A percentile compares a stretch with the other conserved stretches of the same genome.
These are phyloP conservation scores for Lacerta bilineata DNA, from an alignment of 2,797 vertebrate species.

Conservation along the genomic window DNA sequence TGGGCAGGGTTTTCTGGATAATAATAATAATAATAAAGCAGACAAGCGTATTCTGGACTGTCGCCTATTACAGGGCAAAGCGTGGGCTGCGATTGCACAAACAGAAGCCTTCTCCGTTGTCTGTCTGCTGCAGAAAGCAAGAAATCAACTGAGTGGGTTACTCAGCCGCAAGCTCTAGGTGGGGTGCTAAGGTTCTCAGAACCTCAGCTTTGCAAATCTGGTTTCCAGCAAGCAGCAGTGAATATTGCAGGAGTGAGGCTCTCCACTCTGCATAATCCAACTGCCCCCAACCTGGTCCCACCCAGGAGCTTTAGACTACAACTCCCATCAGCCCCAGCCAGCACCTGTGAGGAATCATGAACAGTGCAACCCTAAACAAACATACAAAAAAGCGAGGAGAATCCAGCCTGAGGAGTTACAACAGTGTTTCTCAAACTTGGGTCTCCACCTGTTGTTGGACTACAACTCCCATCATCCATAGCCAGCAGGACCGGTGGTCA, in stretches of 20 bases:
- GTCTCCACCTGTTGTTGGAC: too few species aligned
- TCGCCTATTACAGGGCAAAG: too few species aligned
- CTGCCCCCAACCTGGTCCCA: too few species aligned
- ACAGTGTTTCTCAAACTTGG: too few species aligned
- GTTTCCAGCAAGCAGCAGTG: background rate
- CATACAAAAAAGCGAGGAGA: background rate
- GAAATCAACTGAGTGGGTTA: too few species aligned
- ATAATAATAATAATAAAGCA: background rate
- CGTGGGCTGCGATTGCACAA: background rate
- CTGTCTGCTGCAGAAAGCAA: background rate
- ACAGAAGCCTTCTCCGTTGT: background rate
- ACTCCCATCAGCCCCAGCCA: too few species aligned
- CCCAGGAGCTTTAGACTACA: too few species aligned
- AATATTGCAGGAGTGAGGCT: background rate
- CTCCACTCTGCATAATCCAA: background rate
- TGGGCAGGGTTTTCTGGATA: background rate
- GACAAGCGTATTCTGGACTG: background rate
- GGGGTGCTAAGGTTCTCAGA: background rate
- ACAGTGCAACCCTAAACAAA: background rate
- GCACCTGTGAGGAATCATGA: background rate
- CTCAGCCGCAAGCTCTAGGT: too few species aligned
- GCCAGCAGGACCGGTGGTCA: too few species aligned
- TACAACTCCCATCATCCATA: too few species aligned
- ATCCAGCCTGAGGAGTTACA: background rate
- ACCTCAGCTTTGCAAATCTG: background rate